Conservation (phyloP, 2,888 invertebrate genomes). For the Anodontia alba region DNA sequence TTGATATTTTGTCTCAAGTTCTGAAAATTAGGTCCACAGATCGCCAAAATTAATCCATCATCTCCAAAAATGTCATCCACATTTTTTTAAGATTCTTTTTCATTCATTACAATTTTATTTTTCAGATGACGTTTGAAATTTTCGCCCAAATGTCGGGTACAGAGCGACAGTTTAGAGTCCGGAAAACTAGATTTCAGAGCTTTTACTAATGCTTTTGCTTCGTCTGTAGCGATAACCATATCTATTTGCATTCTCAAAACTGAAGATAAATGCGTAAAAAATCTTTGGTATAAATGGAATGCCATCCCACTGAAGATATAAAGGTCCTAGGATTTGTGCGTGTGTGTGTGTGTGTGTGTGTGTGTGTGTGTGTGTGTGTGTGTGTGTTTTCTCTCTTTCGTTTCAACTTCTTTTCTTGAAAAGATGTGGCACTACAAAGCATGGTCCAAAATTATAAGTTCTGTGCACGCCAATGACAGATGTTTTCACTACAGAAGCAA, state of each 20-base stretch:
- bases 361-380: constrained; percentile 26
- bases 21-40: constrained; percentile 13
- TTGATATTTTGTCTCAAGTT: constrained; percentile 18
- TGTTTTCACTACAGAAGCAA: background rate
- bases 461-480: constrained; percentile 23
- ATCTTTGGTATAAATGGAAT: constrained; percentile 32
- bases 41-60: constrained; percentile 9
- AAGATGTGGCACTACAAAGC: constrained; percentile 25
- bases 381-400: constrained; percentile 24
- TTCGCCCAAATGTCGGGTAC: constrained; percentile 32
- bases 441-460: constrained; percentile 30
- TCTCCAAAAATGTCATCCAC: constrained; percentile 6
- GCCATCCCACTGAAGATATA: constrained; percentile 48
- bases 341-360: constrained; percentile 26
- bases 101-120: constrained; percentile 11
- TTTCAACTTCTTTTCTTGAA: constrained; percentile 28
- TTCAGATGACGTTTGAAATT: constrained; percentile 30
- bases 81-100: background rate
- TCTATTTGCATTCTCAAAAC: constrained; percentile 10
- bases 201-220: constrained; percentile 40
- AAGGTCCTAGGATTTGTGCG: constrained; percentile 32
- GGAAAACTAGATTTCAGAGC: constrained; percentile 32
- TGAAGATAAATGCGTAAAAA: constrained; percentile 31
- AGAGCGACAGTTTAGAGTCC: constrained; percentile 22
- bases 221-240: constrained; percentile 41